Conservation (phyloP, 2,797 vertebrate genomes). For the Macropus fuliginosus region DNA sequence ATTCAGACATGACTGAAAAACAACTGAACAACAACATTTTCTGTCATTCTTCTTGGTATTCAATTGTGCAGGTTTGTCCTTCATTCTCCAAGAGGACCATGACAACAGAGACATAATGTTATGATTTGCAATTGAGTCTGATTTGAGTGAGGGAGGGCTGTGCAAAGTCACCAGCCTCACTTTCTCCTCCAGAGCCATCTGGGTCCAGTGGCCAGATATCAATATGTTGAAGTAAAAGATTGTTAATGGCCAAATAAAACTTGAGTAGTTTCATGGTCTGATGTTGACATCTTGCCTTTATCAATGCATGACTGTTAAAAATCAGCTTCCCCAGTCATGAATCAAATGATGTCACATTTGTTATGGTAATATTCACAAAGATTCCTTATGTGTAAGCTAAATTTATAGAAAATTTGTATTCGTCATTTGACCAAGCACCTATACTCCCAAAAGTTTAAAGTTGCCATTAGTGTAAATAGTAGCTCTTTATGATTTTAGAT, state of each 20-base stretch:
- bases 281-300: not conserved
- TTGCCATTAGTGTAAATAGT: rapidly evolving
- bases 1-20: not conserved
- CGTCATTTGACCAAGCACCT: not conserved
- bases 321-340: not conserved
- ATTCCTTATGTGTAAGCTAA: not conserved
- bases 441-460: not conserved
- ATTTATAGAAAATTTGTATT: not conserved
- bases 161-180: no score
- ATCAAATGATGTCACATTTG: not conserved
- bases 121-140: no score
- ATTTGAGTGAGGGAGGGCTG: no score
- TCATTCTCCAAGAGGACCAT: no score
- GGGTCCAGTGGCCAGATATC: no score
- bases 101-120: no score
- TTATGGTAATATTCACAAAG: rapidly evolving
- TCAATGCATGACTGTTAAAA: not conserved
- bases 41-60: not conserved
- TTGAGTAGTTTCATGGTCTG: not conserved
- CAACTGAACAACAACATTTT: not conserved
- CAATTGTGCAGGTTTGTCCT: not conserved
- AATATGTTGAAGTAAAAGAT: not conserved
- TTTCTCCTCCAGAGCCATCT: no score
- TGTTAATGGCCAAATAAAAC: not conserved
- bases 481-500: not conserved